Evolutionary conservation across 2,888 invertebrate genomes (phyloP), one percentile per base, ranked within the genome.

Genomic region (Agrotis clavis): DNA sequence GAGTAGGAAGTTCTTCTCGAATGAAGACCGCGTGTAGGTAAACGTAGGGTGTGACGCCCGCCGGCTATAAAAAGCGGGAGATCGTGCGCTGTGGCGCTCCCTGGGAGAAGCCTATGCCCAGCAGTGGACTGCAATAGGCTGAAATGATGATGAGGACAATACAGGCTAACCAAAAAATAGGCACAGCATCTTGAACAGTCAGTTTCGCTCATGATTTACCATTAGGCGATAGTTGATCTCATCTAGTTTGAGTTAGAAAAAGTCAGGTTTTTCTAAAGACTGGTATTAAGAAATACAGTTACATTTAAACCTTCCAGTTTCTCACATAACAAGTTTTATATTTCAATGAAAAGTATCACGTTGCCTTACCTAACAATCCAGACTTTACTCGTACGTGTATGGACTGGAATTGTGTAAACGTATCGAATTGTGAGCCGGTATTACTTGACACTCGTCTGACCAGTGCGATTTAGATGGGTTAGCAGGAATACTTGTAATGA

Each of bases 391-490:
- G 79, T 56, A 48, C n/a, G 50, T 50, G 50, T 50, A 47, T 50
- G n/a, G n/a, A 61, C 50, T 73, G 30, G 71, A 68, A 67, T 79
- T 82, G 82, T 82, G 79, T 73, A 79, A 82, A 79, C 75, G 62
- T 80, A 41, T 71, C 68, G 47, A 80, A 80, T 76, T 50, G 56
- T 47, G n/a, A 67, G 62, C 79, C 64, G 57, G 71, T 66, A 60
- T 45, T 14, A 61, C 71, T 51, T n/a, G 64, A 47, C 54, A 67
- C 63, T 67, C 2, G 79, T 63, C 21, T 54, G 74, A 72, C 68
- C 51, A 19, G 75, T 79, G 19, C 57, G 13, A 72, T 59, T 69
- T 67, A 66, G 62, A 53, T 53, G 56, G 59, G 53, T 70, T 21
- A 53, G 30, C 63, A 68, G 57, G 70, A 67, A 66, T 63, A 63